phyloP scores from a whole-genome alignment of 2,888 invertebrate species.

The Archips xylosteana region DNA sequence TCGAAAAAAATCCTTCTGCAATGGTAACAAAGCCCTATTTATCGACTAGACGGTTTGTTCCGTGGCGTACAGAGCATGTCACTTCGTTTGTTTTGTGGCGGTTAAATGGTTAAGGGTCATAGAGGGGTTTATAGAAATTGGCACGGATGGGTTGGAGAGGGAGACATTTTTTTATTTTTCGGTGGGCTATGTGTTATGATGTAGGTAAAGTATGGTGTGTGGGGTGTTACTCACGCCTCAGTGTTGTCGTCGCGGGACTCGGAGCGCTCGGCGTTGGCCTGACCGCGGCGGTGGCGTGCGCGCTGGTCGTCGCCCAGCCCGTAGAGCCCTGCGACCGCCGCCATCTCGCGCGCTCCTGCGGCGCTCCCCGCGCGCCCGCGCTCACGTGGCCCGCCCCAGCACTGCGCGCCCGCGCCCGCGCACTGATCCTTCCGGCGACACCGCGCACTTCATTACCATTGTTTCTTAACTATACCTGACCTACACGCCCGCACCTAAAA shows the following conservation, averaged over 20 bases:
- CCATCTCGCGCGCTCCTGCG: conserved; percentile 80
- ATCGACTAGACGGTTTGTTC: no score
- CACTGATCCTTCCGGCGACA: conserved; percentile 35
- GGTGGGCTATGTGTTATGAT: no score
- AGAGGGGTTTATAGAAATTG: no score
- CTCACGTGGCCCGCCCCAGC: conserved; percentile 35
- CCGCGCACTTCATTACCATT: conserved; percentile 40
- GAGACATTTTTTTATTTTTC: no score
- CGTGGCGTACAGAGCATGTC: no score
- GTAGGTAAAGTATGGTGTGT: not conserved
- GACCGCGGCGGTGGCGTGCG: conserved; percentile 78
- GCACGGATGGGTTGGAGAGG: no score
- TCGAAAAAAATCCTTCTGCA: no score
- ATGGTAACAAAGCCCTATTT: no score
- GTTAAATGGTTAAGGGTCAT: no score
- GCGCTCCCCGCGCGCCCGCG: conserved; percentile 55
- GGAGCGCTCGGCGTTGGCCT: conserved; percentile 89
- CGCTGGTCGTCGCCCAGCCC: conserved; percentile 91
- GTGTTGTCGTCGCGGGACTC: conserved; percentile 85
- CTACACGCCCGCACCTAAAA: conserved; percentile 26
- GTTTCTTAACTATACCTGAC: conserved; percentile 28
- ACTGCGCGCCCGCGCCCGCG: conserved; percentile 22
- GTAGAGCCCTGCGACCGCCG: conserved; percentile 92
- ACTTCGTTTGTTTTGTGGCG: no score
- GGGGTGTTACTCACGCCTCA: conserved; percentile 80